A percentile compares a stretch with the other conserved stretches of the same genome.
phyloP scores from a whole-genome alignment of 2,888 invertebrate species.

The Eupithecia abbreviata region DNA sequence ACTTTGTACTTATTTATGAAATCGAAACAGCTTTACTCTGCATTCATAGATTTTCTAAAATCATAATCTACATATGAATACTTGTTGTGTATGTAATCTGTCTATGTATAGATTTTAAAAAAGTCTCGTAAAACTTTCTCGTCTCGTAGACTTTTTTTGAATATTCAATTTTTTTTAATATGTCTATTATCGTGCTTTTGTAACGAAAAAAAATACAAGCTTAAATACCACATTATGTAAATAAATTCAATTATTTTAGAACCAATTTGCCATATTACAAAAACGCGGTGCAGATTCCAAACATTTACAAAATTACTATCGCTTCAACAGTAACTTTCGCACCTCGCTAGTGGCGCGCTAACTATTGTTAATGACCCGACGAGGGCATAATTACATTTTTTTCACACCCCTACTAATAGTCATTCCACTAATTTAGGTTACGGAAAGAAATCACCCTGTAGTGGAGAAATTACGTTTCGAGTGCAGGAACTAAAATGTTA shows the following conservation, averaged over 20 bases:
- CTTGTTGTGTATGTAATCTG: not conserved
- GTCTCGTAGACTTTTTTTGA: not conserved
- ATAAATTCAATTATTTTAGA: not conserved
- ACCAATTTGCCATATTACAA: not conserved
- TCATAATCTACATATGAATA: not conserved
- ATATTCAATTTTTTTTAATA: not conserved
- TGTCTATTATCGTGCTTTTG: not conserved
- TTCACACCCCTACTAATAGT: constrained; percentile 73
- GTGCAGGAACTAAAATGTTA: constrained; percentile 9
- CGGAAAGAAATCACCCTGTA: constrained; percentile 50
- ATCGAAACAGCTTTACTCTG: not conserved
- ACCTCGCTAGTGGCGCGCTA: constrained; percentile 55
- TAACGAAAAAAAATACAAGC: not conserved
- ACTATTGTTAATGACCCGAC: constrained; percentile 80
- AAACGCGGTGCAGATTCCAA: constrained; percentile 29
- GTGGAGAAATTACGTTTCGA: constrained; percentile 41
- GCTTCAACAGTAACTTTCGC: constrained; percentile 50
- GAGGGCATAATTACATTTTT: constrained; percentile 79
- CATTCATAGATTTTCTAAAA: not conserved
- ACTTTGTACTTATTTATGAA: not conserved
- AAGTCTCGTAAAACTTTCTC: too few relatives aligned
- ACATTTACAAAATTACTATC: constrained; percentile 47
- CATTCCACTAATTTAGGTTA: constrained; percentile 77
- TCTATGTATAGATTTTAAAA: too few relatives aligned
- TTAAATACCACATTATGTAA: not conserved